Conservation (phyloP, 2,888 invertebrate species). For the Pachycephus smyrnensis region DNA sequence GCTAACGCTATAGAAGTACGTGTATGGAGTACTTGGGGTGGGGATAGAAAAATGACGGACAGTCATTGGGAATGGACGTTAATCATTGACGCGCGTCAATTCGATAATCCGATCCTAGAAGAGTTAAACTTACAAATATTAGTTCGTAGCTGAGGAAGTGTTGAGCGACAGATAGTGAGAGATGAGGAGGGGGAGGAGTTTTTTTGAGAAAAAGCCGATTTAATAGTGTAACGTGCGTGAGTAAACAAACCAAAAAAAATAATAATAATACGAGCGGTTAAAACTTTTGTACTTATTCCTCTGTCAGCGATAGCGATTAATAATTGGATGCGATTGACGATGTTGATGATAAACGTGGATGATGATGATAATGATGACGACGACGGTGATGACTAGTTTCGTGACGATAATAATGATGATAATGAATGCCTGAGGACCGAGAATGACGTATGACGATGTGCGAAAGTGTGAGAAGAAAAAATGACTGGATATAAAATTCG, state of each 20-base stretch:
- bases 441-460: slow-evolving; percentile 14
- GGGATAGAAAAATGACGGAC: neutral
- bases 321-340: slow-evolving; percentile 12
- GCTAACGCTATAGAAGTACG: neutral
- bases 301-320: slow-evolving; percentile 34
- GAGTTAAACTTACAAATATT: neutral
- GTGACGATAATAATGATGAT: slow-evolving; percentile 19
- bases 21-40: neutral
- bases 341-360: slow-evolving; percentile 17
- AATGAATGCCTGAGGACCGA: slow-evolving; percentile 23
- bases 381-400: slow-evolving; percentile 16
- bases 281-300: slow-evolving; percentile 50
- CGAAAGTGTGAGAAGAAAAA: slow-evolving; percentile 7
- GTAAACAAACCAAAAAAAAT: neutral
- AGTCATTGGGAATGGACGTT: neutral
- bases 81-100: neutral
- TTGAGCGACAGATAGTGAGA: neutral
- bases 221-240: neutral
- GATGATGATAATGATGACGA: slow-evolving; percentile 19
- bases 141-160: neutral
- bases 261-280: slow-evolving; percentile 21
- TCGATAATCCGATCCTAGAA: neutral
- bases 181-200: neutral
- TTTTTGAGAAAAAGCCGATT: neutral
- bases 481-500: neutral